A percentile compares a stretch with the other conserved stretches of the same genome.
Conservation (phyloP, 1,140 invertebrate genomes). For the Euura saliciscinereae region DNA sequence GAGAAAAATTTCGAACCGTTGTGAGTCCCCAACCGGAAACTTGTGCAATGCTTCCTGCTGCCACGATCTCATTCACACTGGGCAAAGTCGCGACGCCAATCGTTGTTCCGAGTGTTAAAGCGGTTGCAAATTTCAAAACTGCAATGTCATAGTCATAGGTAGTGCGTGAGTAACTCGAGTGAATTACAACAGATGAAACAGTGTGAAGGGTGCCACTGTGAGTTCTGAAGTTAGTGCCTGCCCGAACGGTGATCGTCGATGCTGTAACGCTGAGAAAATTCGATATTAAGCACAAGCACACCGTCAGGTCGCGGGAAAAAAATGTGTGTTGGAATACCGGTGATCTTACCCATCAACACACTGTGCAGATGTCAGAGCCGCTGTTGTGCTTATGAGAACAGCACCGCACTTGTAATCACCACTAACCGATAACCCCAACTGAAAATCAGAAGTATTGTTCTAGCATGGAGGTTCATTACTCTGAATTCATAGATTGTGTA, state of each 20-base stretch:
- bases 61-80: neutral
- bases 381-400: neutral
- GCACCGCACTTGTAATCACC: neutral
- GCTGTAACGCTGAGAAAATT: neutral
- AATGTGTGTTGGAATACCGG: too few relatives aligned
- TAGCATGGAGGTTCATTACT: neutral
- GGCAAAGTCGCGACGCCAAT: neutral
- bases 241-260: neutral
- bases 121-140: neutral
- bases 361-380: neutral
- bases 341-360: conserved; percentile 6
- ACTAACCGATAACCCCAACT: neutral
- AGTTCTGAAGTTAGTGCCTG: neutral
- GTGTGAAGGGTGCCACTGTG: neutral
- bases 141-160: conserved; percentile 12
- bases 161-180: neutral
- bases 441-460: too few relatives aligned
- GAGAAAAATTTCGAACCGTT: neutral
- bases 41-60: neutral
- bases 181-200: neutral
- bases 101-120: neutral
- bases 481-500: neutral
- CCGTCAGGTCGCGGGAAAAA: too few relatives aligned
- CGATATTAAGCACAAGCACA: neutral
- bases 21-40: neutral